Evolutionary conservation across 1,140 invertebrate species (phyloP).

Genomic region (Coelopa frigida): DNA sequence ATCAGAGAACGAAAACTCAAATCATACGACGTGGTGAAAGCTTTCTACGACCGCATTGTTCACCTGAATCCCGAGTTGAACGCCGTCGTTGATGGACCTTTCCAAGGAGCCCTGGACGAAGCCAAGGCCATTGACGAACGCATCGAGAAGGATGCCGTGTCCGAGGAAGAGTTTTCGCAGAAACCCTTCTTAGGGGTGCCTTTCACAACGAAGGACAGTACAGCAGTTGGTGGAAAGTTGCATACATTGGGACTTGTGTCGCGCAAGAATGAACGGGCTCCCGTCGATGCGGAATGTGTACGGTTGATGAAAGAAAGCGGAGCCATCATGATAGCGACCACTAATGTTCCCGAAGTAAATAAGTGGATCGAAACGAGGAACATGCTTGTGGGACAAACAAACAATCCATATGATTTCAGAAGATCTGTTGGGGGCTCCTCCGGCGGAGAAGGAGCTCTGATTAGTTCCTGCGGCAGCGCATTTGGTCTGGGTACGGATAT

Average conservation of each 20-base stretch:
- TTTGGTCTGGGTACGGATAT: constrained; percentile 87
- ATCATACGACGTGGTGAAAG: constrained; percentile 62
- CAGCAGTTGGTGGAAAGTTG: constrained; percentile 53
- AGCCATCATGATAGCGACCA: constrained; percentile 82
- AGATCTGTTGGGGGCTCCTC: constrained; percentile 79
- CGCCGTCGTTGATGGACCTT: constrained; percentile 70
- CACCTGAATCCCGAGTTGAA: constrained; percentile 73
- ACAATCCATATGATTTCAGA: constrained; percentile 84
- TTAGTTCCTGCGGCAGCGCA: constrained; percentile 69
- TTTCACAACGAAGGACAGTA: constrained; percentile 64
- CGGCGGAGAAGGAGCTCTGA: constrained; percentile 68
- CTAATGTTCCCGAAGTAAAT: constrained; percentile 85
- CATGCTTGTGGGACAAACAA: constrained; percentile 83
- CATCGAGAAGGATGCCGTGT: constrained; percentile 50
- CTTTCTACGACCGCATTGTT: constrained; percentile 71
- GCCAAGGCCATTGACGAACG: constrained; percentile 64
- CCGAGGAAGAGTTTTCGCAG: constrained; percentile 51
- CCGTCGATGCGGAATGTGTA: constrained; percentile 72
- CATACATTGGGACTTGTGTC: constrained; percentile 59
- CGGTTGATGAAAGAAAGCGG: constrained; percentile 67
- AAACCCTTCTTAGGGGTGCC: constrained; percentile 74
- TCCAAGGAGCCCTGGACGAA: constrained; percentile 68
- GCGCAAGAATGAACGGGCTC: constrained; percentile 51
- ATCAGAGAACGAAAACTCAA: constrained; percentile 58
- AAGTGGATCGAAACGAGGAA: constrained; percentile 75